Percentiles rank a stretch among this genome's conserved stretches.
Evolutionary conservation across 2,888 invertebrate genomes (phyloP).

Genomic region (Lithophane leautieri): DNA sequence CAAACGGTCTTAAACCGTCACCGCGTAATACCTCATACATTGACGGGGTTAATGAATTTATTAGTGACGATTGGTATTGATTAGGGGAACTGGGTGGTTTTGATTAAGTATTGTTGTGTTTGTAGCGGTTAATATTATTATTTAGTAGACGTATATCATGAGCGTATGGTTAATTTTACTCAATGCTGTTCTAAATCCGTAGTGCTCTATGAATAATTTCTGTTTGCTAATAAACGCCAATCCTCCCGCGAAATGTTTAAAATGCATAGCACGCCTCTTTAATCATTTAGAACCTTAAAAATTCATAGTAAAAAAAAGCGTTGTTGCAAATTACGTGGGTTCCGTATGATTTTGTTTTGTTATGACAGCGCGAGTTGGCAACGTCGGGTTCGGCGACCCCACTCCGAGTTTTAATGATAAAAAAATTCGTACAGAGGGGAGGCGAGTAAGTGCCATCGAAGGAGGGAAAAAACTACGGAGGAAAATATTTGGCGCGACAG

Average conservation of each 20-base stretch:
- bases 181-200: neutral
- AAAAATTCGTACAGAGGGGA: slow-evolving; percentile 90
- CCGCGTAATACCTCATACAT: slow-evolving; percentile 61
- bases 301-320: slow-evolving; percentile 71
- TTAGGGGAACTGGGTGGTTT: slow-evolving; percentile 26
- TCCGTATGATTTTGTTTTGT: slow-evolving; percentile 88
- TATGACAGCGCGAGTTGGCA: slow-evolving; percentile 89
- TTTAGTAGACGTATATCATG: neutral
- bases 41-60: slow-evolving; percentile 63
- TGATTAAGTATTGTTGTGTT: slow-evolving; percentile 26
- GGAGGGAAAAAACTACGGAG: slow-evolving; percentile 90
- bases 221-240: slow-evolving; percentile 31
- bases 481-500: slow-evolving; percentile 91
- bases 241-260: slow-evolving; percentile 45
- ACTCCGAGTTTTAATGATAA: slow-evolving; percentile 90
- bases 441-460: slow-evolving; percentile 89
- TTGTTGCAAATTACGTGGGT: slow-evolving; percentile 79
- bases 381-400: slow-evolving; percentile 89
- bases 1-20: slow-evolving; percentile 59
- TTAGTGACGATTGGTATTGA: slow-evolving; percentile 54
- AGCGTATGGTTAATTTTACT: slow-evolving; percentile 12
- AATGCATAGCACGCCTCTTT: slow-evolving; percentile 57
- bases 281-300: slow-evolving; percentile 65
- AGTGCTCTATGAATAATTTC: slow-evolving; percentile 32
- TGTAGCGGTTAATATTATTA: neutral